Percentiles rank a stretch among this genome's conserved stretches.
Conservation (phyloP, 1,140 invertebrate genomes). For the Andricus grossulariae region DNA sequence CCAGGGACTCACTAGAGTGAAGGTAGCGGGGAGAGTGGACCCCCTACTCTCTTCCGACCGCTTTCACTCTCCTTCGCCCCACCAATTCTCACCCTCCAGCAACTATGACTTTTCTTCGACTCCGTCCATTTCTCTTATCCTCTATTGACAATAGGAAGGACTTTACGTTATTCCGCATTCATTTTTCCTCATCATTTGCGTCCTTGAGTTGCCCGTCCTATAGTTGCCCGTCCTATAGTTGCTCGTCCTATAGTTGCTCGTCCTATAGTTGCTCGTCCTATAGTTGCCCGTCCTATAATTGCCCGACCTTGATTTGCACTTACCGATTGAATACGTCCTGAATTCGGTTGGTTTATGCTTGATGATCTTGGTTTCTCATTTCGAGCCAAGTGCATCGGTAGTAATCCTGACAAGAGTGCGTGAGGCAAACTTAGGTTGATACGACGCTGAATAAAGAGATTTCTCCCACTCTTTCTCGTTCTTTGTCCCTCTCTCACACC, state of each 20-base stretch:
- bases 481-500: slow-evolving; percentile 29
- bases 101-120: neutral
- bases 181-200: neutral
- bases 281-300: no score
- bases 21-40: slow-evolving; percentile 44
- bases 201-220: no score
- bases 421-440: slow-evolving; percentile 7
- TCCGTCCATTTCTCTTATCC: slow-evolving; percentile 6
- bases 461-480: slow-evolving; percentile 19
- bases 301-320: neutral
- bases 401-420: neutral
- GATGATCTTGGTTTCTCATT: neutral
- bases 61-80: neutral
- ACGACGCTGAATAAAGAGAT: slow-evolving; percentile 19
- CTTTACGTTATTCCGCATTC: neutral
- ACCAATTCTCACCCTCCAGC: neutral
- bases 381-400: neutral
- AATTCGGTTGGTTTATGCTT: neutral
- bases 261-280: no score
- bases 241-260: no score
- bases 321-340: neutral
- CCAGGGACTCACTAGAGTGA: slow-evolving; percentile 38
- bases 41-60: neutral
- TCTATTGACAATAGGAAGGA: neutral
- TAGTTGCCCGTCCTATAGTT: no score